Base-by-base conservation (phyloP, 2,888 invertebrate species). In the Hydropsyche betteni region DNA sequence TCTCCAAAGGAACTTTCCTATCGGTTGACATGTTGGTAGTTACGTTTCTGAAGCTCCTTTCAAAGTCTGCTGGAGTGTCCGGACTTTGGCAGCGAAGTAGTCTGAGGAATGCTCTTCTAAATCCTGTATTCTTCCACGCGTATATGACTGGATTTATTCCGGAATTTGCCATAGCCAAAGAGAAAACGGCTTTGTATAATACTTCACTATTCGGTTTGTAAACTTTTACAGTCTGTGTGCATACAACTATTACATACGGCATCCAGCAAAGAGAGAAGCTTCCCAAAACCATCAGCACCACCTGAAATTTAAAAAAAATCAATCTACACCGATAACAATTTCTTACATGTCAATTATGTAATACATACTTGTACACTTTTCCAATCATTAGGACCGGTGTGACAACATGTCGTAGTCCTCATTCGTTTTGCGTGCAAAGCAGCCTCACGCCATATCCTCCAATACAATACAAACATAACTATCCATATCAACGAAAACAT, bases 181-280 rank as follows among this genome's bases (percentile, higher is more conserved):
- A 90, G 77, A 92, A 91, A 70, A 91, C 89, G 14, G 88, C 86
- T 80, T 90, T 90, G 84, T 92, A 92, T 58, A 90, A 84, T 76
- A 88, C 84, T 0, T 81, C 80, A 1, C 77, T 80, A 5, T 55
- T 53, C 79, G 89, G 86, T 82, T 87, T 88, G 82, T 88, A 86
- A 58, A 88, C 83, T 16, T 88, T 86, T 77, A 90, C 86, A 69
- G 90, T 88, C 82, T 90, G 90, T 6, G 89, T 88, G 80, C 90
- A 90, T 4, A 89, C 90, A 73, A 93, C 90, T 69, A 91, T 88
- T 81, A 93, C 91, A 83, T 92, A 94, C 14, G 94, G 94, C 82
- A 94, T 87, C 94, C 94, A 94, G 83, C 93, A 94, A 78, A 94
- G 86, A 0, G 94, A 91, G 82, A 94, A 94, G 79, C 93, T 93